phyloP scores from a whole-genome alignment of 2,888 invertebrate genomes.

The Drosophila seclusa region DNA sequence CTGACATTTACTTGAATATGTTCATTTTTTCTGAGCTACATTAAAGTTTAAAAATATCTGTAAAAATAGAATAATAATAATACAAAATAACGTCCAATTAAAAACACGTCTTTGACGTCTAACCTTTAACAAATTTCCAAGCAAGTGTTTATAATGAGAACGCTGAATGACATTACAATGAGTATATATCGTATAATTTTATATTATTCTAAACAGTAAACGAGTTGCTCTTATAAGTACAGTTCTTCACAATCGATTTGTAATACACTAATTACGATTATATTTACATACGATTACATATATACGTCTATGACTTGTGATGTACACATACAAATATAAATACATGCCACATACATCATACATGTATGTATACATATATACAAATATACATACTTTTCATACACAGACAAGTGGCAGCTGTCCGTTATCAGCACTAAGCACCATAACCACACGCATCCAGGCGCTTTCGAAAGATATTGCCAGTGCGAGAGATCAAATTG shows the following conservation, averaged over 20 bases:
- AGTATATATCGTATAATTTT: not conserved
- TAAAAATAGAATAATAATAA: not conserved
- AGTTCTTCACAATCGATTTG: not conserved
- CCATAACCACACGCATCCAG: constrained; percentile 59
- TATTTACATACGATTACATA: no score
- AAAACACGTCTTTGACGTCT: not conserved
- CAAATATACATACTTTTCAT: not conserved
- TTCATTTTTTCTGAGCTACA: not conserved
- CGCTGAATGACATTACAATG: not conserved
- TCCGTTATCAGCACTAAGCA: constrained; percentile 49
- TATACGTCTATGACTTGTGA: no score
- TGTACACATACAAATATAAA: no score
- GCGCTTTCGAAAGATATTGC: constrained; percentile 44
- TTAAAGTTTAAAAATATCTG: not conserved
- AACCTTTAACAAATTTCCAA: not conserved
- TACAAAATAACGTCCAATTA: not conserved
- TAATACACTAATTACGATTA: not conserved
- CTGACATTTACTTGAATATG: not conserved
- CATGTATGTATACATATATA: not conserved
- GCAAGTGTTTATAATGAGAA: not conserved
- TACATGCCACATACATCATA: not conserved
- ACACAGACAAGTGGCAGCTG: constrained; percentile 45
- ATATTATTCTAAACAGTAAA: not conserved
- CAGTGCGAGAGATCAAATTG: constrained; percentile 49
- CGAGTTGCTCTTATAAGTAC: not conserved